Evolutionary conservation across 2,888 invertebrate species (phyloP).

Genomic region (Drosophila atroscutellata): DNA sequence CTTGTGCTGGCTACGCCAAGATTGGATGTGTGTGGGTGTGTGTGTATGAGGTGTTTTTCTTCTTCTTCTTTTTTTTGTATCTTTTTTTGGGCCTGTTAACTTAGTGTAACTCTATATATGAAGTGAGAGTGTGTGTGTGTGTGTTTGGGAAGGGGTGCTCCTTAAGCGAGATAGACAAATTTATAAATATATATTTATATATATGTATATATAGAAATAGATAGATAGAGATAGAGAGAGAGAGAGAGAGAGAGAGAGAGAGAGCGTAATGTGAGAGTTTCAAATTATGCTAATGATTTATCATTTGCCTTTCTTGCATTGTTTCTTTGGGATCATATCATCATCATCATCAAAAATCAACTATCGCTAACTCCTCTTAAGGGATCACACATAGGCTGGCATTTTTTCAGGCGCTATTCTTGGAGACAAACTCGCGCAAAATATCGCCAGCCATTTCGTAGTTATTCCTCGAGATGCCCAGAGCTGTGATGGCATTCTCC

Average conservation of each 20-base stretch:
- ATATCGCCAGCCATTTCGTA: constrained; percentile 98
- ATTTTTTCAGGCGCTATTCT: constrained; percentile 83
- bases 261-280: constrained; percentile 49
- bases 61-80: background rate
- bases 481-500: constrained; percentile 95
- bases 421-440: constrained; percentile 94
- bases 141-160: constrained; percentile 45
- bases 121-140: constrained; percentile 23
- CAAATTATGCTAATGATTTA: constrained; percentile 49
- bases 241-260: constrained; percentile 23
- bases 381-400: constrained; percentile 36
- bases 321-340: constrained; percentile 42
- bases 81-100: constrained; percentile 12
- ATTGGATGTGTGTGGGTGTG: constrained; percentile 31
- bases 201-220: constrained; percentile 12
- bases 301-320: constrained; percentile 50
- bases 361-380: constrained; percentile 13
- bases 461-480: constrained; percentile 96
- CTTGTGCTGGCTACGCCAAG: constrained; percentile 80
- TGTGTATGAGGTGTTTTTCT: constrained; percentile 8
- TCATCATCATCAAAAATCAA: constrained; percentile 8
- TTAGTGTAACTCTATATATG: constrained; percentile 63
- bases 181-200: constrained; percentile 43
- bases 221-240: constrained; percentile 6
- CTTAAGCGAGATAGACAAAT: constrained; percentile 58